Evolutionary conservation across 2,888 invertebrate genomes (phyloP), one percentile per base, ranked within the genome.

Genomic region (Mellilla xanthometata): DNA sequence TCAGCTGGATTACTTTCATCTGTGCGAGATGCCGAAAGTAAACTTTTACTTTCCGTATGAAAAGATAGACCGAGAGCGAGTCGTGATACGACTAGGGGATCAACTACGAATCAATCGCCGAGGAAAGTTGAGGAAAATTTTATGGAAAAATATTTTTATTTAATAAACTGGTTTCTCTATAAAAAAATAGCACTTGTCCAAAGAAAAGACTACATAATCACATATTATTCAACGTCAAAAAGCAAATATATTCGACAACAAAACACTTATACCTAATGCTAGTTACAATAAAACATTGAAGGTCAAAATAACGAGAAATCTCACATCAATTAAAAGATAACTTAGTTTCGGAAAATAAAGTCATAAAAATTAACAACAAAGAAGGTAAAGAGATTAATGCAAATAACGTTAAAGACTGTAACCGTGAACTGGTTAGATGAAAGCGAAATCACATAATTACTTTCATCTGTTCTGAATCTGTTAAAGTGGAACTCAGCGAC

Each of bases 11-110:
- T 81, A 85, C 87, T 85, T 88, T 88, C 87, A 80, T 85, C 78
- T 69, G 69, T 68, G 64, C 60, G 72, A 75, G 76, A 79, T 72
- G 74, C 82, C 79, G 84, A 85, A 86, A 85, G 82, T 72, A 54
- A 72, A 82, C 87, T 88, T 84, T 88, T 87, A 87, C 87, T 87
- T 84, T 86, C 82, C 55, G 56, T 68, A 74, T 58, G 71, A 73
- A 72, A 75, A 72, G 54, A 69, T 65, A 35, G 34, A 40, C 34
- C 32, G 45, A 33, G 41, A 52, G 44, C 29, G 47, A 39, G 41
- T 41, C 26, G 47, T 41, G 41, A 38, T 48, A 23, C 12, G 28
- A 47, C 41, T 33, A 38, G 12, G 33, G 15, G 29, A 38, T 38
- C 12, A 27, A 32, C 45, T 10, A 30, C 24, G 32, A 35, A 26